Conservation (phyloP, 92 coral and sea anemone species). For the Epizoanthus ramosus region DNA sequence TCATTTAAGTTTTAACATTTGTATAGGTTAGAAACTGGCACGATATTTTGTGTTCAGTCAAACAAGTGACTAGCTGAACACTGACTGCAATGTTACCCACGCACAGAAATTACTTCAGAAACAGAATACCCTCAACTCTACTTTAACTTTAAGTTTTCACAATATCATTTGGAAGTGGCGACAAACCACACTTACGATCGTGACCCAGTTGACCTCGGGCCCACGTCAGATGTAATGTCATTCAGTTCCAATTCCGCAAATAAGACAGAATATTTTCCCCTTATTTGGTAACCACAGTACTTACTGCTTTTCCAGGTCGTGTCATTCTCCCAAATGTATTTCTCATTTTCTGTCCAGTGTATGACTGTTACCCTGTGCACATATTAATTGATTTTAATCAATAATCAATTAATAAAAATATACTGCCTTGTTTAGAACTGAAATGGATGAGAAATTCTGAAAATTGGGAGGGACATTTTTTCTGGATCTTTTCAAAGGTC, state of each 20-base stretch:
- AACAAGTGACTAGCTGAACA: background rate
- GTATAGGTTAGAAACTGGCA: background rate
- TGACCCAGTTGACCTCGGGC: background rate
- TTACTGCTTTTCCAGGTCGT: too few relatives aligned
- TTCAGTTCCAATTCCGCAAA: constrained; percentile 1
- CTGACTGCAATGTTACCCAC: background rate
- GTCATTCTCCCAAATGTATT: too few relatives aligned
- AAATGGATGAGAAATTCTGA: too few relatives aligned
- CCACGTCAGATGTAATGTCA: constrained; percentile 15
- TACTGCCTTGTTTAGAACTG: too few relatives aligned
- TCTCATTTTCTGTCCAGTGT: too few relatives aligned
- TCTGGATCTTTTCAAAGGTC: too few relatives aligned
- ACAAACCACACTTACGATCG: background rate
- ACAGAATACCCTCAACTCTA: background rate
- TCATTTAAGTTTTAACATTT: too few relatives aligned
- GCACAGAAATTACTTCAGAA: background rate
- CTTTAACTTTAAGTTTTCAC: background rate
- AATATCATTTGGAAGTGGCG: constrained; percentile 5
- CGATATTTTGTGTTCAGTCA: background rate
- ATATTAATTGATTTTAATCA: too few relatives aligned
- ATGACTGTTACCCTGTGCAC: too few relatives aligned
- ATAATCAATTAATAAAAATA: too few relatives aligned
- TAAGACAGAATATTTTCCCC: constrained; percentile 24
- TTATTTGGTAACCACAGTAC: constrained; percentile 16
- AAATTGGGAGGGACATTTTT: too few relatives aligned